Evolutionary conservation across 2,797 vertebrate species (phyloP).

Genomic region (Cossypha niveicapilla): DNA sequence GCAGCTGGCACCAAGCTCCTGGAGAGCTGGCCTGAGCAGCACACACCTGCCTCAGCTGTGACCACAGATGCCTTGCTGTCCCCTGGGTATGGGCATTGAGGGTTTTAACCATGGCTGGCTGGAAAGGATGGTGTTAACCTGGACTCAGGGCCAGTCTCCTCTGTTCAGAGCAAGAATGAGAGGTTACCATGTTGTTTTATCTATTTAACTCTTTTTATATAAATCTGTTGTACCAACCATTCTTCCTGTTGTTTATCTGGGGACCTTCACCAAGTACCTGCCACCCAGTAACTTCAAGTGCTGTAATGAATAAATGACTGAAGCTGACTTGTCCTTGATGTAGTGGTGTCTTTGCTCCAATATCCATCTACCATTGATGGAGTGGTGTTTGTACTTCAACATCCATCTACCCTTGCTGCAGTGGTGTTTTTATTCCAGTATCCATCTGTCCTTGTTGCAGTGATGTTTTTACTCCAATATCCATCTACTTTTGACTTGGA

Average conservation of each 20-base stretch:
- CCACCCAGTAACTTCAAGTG: not conserved
- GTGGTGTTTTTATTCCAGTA: too few species aligned
- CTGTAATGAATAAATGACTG: slow-evolving; percentile 24
- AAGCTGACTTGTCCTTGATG: not conserved
- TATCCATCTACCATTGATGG: too few species aligned
- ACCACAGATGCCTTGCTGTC: not conserved
- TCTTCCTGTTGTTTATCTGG: not conserved
- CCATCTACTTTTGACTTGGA: not conserved
- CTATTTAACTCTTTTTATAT: slow-evolving; percentile 6
- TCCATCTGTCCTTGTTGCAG: too few species aligned
- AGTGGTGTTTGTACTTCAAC: too few species aligned
- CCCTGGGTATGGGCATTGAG: not conserved
- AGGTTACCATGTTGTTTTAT: slow-evolving; percentile 6
- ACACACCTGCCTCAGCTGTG: not conserved
- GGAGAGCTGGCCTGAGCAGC: not conserved
- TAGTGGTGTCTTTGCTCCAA: not conserved
- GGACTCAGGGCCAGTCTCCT: not conserved
- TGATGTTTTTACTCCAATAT: not conserved
- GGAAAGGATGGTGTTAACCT: not conserved
- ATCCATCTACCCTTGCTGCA: not conserved
- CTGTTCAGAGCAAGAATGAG: not conserved
- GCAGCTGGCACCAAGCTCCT: not conserved
- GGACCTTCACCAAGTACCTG: not conserved
- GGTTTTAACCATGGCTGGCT: not conserved
- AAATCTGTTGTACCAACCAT: not conserved